Evolutionary conservation across 37 sponge, comb jelly and placozoan genomes (phyloP), one percentile per base, ranked within the genome.

Genomic region (Aplysina aerophoba): DNA sequence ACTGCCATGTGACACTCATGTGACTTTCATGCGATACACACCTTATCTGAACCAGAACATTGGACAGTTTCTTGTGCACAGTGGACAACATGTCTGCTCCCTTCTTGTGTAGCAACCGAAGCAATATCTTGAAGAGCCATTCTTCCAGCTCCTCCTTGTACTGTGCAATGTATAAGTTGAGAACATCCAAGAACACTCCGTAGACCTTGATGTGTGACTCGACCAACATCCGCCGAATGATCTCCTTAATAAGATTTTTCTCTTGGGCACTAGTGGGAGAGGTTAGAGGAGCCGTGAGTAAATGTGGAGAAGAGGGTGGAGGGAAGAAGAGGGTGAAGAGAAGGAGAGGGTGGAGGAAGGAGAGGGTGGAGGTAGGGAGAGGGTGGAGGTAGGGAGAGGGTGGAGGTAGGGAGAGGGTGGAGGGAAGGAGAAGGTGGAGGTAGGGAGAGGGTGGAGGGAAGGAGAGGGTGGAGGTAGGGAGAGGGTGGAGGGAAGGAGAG

Each of bases 181-280:
- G 79, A 17, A 82, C 83, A 30, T 95, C 93, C 72, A 95, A 86
- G 31, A 95, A 95, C 85, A 90, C 80, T 4, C 86, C 34, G 53
- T 81, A 92, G 16, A 95, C 93, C 80, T 89, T 89, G 55, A 84
- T 80, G 58, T 95, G 90, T 4, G 90, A 81, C 78, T 95, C 95
- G 20, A 87, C 63, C 36, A 95, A 87, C 84, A 95, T 81, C 64
- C 85, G 82, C 36, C 84, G 87, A 55, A 92, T 90, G 4, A 90
- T 83, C 40, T 85, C 88, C 85, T 88, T 92, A 14, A 95, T 73
- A 57, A 69, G 79, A 21, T 81, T 31, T 54, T 88, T 87, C 59
- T 94, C 95, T 37, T 71, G 27, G 50, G 81, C 82, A n/a, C 92
- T 39, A 55, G 11, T 74, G 85, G n/a, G 12, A 55, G 53, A 33